phyloP scores from a whole-genome alignment of 2,797 vertebrate species.

The Acanthurus lineatus region DNA sequence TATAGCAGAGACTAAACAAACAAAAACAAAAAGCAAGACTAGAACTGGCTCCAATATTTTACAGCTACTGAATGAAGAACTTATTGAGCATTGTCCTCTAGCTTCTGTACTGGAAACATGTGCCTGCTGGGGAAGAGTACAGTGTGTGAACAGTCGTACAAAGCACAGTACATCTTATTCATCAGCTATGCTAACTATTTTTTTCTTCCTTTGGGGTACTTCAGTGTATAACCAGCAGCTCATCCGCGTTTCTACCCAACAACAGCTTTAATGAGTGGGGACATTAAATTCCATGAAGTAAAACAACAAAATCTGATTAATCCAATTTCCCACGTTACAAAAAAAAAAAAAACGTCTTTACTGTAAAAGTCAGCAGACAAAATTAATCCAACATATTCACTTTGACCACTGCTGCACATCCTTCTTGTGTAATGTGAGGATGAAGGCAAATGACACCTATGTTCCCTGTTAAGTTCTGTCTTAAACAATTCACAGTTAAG shows the following conservation, averaged over 20 bases:
- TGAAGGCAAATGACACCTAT: not conserved
- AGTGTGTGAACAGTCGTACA: too few species aligned
- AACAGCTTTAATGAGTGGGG: not conserved
- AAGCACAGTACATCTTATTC: too few species aligned
- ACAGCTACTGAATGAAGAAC: not conserved
- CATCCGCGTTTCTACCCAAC: not conserved
- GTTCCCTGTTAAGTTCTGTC: not conserved
- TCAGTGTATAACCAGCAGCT: constrained; percentile 3
- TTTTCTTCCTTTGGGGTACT: not conserved
- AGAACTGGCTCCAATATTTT: not conserved
- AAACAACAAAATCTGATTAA: too few species aligned
- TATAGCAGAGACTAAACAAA: not conserved
- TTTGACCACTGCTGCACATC: not conserved
- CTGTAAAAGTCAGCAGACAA: not conserved
- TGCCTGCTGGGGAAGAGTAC: too few species aligned
- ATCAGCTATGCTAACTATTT: too few species aligned
- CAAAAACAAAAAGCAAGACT: not conserved
- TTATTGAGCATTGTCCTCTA: not conserved
- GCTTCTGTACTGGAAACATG: too few species aligned
- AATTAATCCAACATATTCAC: not conserved
- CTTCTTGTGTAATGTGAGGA: not conserved
- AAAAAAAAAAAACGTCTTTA: not conserved
- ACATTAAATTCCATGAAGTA: too few species aligned
- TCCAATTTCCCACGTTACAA: too few species aligned
- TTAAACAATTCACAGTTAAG: not conserved